phyloP scores from a whole-genome alignment of 1,140 invertebrate genomes.

The Macrotrachela quadricornifera region DNA sequence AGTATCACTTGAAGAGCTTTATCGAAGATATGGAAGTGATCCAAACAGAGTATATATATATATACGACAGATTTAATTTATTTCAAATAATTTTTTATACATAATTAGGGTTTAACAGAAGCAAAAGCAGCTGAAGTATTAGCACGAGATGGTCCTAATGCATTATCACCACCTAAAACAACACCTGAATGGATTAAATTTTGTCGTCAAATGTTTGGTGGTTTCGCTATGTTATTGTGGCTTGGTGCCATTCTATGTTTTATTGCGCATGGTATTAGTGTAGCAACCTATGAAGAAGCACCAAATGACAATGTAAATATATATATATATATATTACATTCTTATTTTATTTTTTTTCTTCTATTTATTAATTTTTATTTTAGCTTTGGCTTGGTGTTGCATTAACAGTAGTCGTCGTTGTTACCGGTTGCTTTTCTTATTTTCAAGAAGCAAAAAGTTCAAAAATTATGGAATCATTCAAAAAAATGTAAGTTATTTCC shows the following conservation, averaged over 20 bases:
- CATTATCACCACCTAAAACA: constrained; percentile 57
- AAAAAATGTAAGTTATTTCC: constrained; percentile 24
- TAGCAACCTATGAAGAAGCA: constrained; percentile 59
- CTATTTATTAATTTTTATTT: constrained; percentile 38
- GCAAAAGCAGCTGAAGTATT: not conserved
- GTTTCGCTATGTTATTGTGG: constrained; percentile 85
- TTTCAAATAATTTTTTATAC: no score
- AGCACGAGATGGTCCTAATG: constrained; percentile 10
- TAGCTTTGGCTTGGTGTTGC: constrained; percentile 38
- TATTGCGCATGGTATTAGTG: constrained; percentile 81
- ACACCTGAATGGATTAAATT: constrained; percentile 96
- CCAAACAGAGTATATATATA: not conserved
- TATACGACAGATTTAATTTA: no score
- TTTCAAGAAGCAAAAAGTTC: constrained; percentile 37
- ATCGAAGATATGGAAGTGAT: not conserved
- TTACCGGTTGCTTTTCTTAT: constrained; percentile 31
- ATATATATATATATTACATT: no score
- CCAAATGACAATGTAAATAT: constrained; percentile 60
- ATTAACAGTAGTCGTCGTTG: constrained; percentile 26
- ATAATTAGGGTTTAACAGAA: constrained; percentile 2
- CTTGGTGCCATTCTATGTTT: constrained; percentile 89
- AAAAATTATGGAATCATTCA: constrained; percentile 52
- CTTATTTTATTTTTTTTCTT: not conserved
- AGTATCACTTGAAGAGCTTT: not conserved
- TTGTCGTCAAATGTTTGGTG: constrained; percentile 88